Evolutionary conservation across 2,888 invertebrate genomes (phyloP).

Genomic region (Zele albiditarsus): DNA sequence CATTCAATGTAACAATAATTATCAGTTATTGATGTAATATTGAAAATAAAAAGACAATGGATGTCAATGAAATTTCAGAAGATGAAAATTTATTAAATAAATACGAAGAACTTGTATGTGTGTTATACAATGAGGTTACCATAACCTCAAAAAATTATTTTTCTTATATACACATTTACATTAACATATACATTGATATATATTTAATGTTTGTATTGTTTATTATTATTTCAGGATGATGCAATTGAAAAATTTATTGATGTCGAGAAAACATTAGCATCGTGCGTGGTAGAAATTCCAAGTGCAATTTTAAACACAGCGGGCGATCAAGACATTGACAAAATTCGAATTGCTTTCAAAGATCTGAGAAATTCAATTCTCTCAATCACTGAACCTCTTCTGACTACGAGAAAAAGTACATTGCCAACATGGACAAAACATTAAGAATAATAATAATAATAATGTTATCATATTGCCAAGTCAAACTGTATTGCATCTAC

Average conservation of each 20-base stretch:
- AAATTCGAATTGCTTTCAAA: conserved; percentile 16
- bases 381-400: conserved; percentile 10
- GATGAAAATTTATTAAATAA: too few relatives aligned
- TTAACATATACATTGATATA: too few relatives aligned
- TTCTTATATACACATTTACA: too few relatives aligned
- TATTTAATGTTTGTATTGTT: neutral
- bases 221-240: conserved; percentile 13
- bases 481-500: neutral
- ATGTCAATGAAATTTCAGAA: too few relatives aligned
- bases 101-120: too few relatives aligned
- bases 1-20: too few relatives aligned
- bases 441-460: too few relatives aligned
- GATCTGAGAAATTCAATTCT: conserved; percentile 24
- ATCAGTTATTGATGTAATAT: too few relatives aligned
- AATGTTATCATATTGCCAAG: too few relatives aligned
- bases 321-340: conserved; percentile 10
- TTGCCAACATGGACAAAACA: conserved; percentile 20
- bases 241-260: conserved; percentile 26
- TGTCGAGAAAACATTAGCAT: conserved; percentile 5
- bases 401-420: conserved; percentile 39
- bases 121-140: too few relatives aligned
- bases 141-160: too few relatives aligned
- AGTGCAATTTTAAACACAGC: conserved; percentile 23
- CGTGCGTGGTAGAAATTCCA: conserved; percentile 26
- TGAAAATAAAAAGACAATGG: too few relatives aligned